A percentile compares a stretch with the other conserved stretches of the same genome.
Conservation (phyloP, 2,113 vertebrate genomes). For the Gallinago undulata region DNA sequence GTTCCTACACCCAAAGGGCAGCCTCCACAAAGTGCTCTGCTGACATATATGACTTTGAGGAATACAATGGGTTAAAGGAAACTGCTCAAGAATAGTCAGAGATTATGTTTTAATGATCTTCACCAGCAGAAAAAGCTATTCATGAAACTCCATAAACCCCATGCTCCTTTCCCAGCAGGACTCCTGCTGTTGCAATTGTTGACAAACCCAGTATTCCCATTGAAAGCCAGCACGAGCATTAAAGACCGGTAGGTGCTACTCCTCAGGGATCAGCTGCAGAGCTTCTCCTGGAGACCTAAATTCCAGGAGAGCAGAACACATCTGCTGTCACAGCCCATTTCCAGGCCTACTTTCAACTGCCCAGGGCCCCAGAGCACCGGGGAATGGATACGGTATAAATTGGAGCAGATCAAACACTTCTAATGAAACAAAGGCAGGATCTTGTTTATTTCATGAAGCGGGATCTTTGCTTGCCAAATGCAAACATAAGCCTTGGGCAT, state of each 20-base stretch:
- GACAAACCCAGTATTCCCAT: not conserved
- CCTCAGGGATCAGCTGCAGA: not conserved
- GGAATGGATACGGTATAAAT: not conserved
- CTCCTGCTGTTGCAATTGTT: not conserved
- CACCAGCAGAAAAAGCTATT: not conserved
- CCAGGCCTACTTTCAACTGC: not conserved
- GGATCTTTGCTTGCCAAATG: not conserved
- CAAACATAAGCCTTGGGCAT: not conserved
- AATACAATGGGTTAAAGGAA: not conserved
- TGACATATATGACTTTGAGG: not conserved
- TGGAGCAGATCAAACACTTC: not conserved
- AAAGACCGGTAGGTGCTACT: not conserved
- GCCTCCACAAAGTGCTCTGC: not conserved
- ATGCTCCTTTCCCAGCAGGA: not conserved
- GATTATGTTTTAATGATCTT: not conserved
- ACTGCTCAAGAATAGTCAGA: not conserved
- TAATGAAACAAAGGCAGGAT: conserved; percentile 1
- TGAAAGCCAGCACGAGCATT: not conserved
- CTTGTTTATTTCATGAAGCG: conserved; percentile 8
- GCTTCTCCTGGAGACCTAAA: not conserved
- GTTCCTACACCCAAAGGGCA: not conserved
- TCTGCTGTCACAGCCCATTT: not conserved
- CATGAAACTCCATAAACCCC: not conserved
- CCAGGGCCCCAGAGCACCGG: not conserved
- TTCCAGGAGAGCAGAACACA: not conserved